Evolutionary conservation across 1,140 invertebrate genomes (phyloP), one percentile per base, ranked within the genome.

Genomic region (Papilio glaucus): DNA sequence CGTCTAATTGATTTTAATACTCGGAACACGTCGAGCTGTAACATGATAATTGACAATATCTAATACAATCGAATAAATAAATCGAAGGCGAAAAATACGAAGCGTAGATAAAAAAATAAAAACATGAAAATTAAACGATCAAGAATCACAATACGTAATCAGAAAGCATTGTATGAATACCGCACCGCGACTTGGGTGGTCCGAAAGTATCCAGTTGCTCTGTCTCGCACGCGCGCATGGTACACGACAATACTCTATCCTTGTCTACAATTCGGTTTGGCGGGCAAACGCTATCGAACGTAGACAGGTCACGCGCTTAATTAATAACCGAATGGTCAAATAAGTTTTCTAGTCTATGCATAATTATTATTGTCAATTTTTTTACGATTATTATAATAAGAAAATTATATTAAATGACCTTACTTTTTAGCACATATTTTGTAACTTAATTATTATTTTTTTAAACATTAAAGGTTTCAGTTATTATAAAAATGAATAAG

Each of bases 181-280:
- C 82, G 76, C 69, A 38, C 73, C 15, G 18, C 87, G 62, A 83
- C 87, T 89, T 89, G 87, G 87, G 87, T 89, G 87, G 87, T 89
- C 87, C 79, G 63, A 77, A 69, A 61, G 57, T 69, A 75, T 68
- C 65, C 73, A 63, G 37, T 67, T 42, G 13, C 3, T 6, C 70
- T 26, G 33, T 82, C 82, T 37, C 75, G 41, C 73, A 84, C 77
- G 13, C 68, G 72, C 81, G 8, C n/a, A 29, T 1, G 4, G 37
- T 42, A n/a, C 60, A 49, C 68, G 45, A 0, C 38, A 67, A 67
- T 73, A 10, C 9, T 82, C 79, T 49, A 71, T 12, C 53, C 76
- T 65, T 49, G 45, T 49, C 71, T 15, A 53, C n/a, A 69, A 69
- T 69, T 72, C 57, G 60, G 74, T 78, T 75, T 63, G 68, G 39